A percentile compares a stretch with the other conserved stretches of the same genome.
Conservation (phyloP, 2,797 vertebrate genomes). For the Menidia menidia region DNA sequence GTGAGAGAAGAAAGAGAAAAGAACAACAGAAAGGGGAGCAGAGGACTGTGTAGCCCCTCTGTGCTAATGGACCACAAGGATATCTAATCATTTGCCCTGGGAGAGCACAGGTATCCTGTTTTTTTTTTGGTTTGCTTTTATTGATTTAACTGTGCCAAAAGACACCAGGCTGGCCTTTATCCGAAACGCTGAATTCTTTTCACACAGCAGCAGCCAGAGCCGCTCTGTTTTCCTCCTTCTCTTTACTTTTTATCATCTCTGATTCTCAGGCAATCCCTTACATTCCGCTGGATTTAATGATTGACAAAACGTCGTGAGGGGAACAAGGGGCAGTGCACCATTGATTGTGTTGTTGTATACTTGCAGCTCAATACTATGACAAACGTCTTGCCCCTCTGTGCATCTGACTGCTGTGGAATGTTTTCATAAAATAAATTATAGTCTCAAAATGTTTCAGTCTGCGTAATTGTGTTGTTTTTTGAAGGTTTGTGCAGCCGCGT, state of each 20-base stretch:
- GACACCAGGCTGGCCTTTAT: slow-evolving; percentile 23
- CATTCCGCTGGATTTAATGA: slow-evolving; percentile 53
- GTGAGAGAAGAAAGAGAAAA: slow-evolving; percentile 43
- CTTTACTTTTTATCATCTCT: slow-evolving; percentile 11
- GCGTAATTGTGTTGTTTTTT: slow-evolving; percentile 18
- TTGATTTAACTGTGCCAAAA: slow-evolving; percentile 55
- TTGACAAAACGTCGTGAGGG: slow-evolving; percentile 51
- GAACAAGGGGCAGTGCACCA: slow-evolving; percentile 42
- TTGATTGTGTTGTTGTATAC: slow-evolving; percentile 54
- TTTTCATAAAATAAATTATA: not conserved
- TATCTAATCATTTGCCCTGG: slow-evolving; percentile 79
- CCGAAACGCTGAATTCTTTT: not conserved
- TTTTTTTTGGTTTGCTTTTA: slow-evolving; percentile 3
- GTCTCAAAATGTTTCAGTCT: slow-evolving; percentile 8
- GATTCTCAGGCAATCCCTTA: slow-evolving; percentile 8
- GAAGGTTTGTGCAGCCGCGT: slow-evolving; percentile 21
- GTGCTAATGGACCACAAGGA: slow-evolving; percentile 79
- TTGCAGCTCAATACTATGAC: slow-evolving; percentile 39
- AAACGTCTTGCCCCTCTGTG: slow-evolving; percentile 10
- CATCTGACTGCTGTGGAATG: slow-evolving; percentile 34
- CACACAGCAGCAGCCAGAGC: not conserved
- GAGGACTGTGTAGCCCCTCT: slow-evolving; percentile 57
- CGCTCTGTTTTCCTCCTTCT: not conserved
- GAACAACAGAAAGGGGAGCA: slow-evolving; percentile 29
- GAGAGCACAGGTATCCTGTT: slow-evolving; percentile 80